A percentile compares a stretch with the other conserved stretches of the same genome.
phyloP scores from a whole-genome alignment of 2,797 vertebrate genomes.

The Coregonus sp. region DNA sequence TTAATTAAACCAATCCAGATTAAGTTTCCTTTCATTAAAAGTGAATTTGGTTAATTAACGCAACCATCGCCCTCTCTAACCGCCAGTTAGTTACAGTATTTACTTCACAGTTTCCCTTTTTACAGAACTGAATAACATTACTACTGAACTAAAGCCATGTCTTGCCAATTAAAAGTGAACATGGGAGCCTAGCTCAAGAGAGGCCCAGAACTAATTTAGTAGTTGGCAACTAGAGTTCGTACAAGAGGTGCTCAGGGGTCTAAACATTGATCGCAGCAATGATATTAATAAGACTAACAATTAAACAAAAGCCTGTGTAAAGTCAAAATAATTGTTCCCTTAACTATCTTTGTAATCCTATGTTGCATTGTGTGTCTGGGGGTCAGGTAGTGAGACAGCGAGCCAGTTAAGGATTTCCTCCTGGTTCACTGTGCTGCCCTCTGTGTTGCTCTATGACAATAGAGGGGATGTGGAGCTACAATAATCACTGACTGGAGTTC shows the following conservation, averaged over 20 bases:
- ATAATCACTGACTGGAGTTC: conserved; percentile 11
- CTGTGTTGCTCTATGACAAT: conserved; percentile 35
- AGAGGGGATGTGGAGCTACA: conserved; percentile 29
- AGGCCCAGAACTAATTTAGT: conserved; percentile 34
- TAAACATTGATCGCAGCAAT: conserved; percentile 26
- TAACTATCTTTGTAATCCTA: conserved; percentile 39
- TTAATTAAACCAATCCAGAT: conserved; percentile 72
- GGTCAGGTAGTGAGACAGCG: conserved; percentile 42
- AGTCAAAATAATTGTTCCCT: conserved; percentile 3
- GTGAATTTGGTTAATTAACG: conserved; percentile 57
- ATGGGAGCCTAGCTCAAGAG: conserved; percentile 48
- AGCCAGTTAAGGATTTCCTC: conserved; percentile 43
- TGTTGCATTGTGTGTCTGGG: conserved; percentile 10
- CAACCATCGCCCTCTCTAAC: conserved; percentile 32
- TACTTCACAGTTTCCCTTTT: conserved; percentile 31
- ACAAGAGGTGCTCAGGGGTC: conserved; percentile 27
- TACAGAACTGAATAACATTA: conserved; percentile 20
- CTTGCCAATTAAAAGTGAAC: conserved; percentile 51
- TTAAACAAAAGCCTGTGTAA: conserved; percentile 20
- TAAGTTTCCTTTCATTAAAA: conserved; percentile 61
- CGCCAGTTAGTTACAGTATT: neutral
- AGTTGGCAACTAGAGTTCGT: conserved; percentile 16
- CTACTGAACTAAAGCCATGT: neutral
- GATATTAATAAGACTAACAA: conserved; percentile 28
- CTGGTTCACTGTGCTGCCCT: conserved; percentile 30